Conservation (phyloP, 2,797 vertebrate species). For the Pangasius djambal region DNA sequence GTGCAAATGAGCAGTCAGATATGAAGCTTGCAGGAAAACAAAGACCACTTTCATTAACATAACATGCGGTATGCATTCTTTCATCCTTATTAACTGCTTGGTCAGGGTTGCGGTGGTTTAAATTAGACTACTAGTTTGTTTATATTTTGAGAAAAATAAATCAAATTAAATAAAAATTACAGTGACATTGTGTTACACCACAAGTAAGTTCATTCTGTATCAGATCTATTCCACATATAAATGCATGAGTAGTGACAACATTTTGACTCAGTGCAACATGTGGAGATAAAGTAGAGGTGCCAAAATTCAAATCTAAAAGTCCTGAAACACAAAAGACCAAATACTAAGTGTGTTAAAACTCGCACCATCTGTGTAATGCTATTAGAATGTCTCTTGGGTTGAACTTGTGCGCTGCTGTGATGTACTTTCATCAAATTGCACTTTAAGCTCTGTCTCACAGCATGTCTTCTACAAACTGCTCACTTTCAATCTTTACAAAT, state of each 20-base stretch:
- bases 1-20: neutral
- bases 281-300: neutral
- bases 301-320: neutral
- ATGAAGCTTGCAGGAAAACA: too few species aligned
- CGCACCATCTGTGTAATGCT: slow-evolving; percentile 28
- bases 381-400: slow-evolving; percentile 18
- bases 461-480: slow-evolving; percentile 36
- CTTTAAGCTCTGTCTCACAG: slow-evolving; percentile 1
- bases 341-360: slow-evolving; percentile 8
- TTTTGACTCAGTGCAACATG: neutral
- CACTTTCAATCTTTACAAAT: slow-evolving; percentile 40
- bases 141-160: neutral
- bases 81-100: neutral
- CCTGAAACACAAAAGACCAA: neutral
- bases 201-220: neutral
- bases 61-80: neutral
- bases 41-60: neutral
- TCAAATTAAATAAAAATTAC: neutral
- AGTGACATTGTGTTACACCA: neutral
- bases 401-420: slow-evolving; percentile 17
- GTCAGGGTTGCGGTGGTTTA: neutral
- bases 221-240: neutral
- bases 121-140: too few species aligned
- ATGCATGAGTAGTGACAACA: neutral
- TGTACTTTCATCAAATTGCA: slow-evolving; percentile 12